A percentile compares a stretch with the other conserved stretches of the same genome.
Evolutionary conservation across 2,888 invertebrate genomes (phyloP).

Genomic region (Heliconius sara): DNA sequence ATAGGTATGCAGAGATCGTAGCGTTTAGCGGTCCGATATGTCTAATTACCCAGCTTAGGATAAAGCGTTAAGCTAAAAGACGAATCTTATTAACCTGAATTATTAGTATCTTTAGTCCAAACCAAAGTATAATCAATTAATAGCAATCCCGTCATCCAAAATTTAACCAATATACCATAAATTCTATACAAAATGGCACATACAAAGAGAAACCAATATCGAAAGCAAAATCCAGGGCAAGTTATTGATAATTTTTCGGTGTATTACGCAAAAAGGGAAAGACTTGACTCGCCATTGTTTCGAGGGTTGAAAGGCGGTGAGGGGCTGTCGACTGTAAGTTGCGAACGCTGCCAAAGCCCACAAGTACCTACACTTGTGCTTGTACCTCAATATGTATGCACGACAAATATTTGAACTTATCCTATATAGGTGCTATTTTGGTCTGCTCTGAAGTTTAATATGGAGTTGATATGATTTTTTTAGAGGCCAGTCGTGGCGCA

Average conservation of each 20-base stretch:
- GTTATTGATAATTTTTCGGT: conserved; percentile 39
- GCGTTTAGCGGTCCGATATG: too few relatives aligned
- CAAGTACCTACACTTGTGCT: conserved; percentile 1
- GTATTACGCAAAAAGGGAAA: conserved; percentile 35
- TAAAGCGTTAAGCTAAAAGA: too few relatives aligned
- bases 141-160: not conserved
- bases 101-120: not conserved
- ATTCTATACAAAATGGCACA: not conserved
- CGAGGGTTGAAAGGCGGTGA: conserved; percentile 49
- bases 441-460: not conserved
- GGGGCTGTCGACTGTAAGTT: conserved; percentile 51
- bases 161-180: not conserved
- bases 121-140: not conserved
- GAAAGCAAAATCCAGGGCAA: conserved; percentile 17
- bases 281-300: conserved; percentile 47
- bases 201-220: not conserved
- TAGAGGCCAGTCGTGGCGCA: too few relatives aligned
- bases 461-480: not conserved
- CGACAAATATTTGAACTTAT: conserved; percentile 35
- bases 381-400: conserved; percentile 17
- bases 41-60: too few relatives aligned
- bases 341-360: conserved; percentile 46
- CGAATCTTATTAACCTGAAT: too few relatives aligned
- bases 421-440: conserved; percentile 24
- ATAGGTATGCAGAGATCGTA: too few relatives aligned